These are phyloP conservation scores for Myocastor coypus DNA, from an alignment of 2,113 vertebrate genomes.

Conservation along the genomic window DNA sequence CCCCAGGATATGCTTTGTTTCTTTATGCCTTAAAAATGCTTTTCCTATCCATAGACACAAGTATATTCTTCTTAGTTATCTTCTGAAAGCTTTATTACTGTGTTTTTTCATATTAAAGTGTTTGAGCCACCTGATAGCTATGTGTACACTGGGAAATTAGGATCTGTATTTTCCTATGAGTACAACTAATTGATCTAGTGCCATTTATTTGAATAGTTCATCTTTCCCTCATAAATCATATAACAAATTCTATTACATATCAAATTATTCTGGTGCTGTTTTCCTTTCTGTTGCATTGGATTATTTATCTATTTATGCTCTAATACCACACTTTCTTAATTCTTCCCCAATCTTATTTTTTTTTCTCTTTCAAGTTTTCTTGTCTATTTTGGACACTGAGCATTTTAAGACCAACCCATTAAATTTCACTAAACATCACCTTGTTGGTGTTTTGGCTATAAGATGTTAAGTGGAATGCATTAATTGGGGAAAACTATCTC, in stretches of 20 bases:
- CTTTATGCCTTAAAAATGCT: constrained; percentile 14
- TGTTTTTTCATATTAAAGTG: constrained; percentile 23
- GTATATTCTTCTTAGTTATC: not conserved
- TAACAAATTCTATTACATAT: not conserved
- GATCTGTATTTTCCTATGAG: not conserved
- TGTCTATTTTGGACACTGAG: not conserved
- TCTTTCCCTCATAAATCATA: not conserved
- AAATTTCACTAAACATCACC: not conserved
- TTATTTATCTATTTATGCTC: not conserved
- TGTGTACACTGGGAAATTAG: not conserved
- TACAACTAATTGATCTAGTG: not conserved
- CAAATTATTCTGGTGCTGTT: not conserved
- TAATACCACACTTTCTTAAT: not conserved
- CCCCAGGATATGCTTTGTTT: not conserved
- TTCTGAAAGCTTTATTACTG: constrained; percentile 31
- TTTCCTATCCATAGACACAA: not conserved
- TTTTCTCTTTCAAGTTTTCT: constrained; percentile 9
- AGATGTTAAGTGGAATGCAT: not conserved
- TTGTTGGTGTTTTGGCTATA: not conserved
- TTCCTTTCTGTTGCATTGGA: not conserved
- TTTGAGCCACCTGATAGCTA: not conserved
- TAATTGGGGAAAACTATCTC: not conserved
- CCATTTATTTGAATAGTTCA: not conserved
- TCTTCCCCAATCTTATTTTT: not conserved
- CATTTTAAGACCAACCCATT: not conserved